phyloP scores from a whole-genome alignment of 2,113 vertebrate species.

The Cynopterus brachyotis region DNA sequence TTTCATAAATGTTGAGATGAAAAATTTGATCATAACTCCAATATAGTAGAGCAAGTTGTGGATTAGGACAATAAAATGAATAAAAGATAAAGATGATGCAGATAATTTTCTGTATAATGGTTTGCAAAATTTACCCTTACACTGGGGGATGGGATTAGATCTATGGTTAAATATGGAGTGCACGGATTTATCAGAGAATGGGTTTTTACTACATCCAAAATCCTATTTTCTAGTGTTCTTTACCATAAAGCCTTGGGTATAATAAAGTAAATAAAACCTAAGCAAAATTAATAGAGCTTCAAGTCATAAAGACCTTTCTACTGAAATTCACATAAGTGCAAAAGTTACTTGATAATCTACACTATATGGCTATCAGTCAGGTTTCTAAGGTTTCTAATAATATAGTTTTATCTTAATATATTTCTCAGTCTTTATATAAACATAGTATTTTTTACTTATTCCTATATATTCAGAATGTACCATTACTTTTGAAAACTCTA shows the following conservation, averaged over 20 bases:
- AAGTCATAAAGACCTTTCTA: background rate
- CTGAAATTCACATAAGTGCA: background rate
- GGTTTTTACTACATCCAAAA: background rate
- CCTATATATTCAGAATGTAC: background rate
- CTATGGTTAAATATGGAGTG: background rate
- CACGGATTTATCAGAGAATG: background rate
- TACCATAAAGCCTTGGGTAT: background rate
- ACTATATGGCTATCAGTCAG: background rate
- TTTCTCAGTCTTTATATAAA: background rate
- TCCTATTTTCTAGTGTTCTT: background rate
- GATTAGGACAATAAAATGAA: conserved; percentile 49
- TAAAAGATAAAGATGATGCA: conserved; percentile 32
- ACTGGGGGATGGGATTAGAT: background rate
- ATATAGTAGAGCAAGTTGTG: background rate
- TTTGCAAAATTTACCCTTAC: background rate
- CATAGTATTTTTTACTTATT: background rate
- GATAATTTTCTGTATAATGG: background rate
- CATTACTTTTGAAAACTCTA: conserved; percentile 5
- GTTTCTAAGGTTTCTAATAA: background rate
- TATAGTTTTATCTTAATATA: background rate
- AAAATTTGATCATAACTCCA: conserved; percentile 44
- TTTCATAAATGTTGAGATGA: conserved; percentile 62
- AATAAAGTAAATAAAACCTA: background rate
- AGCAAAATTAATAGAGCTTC: background rate
- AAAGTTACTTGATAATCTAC: background rate